A percentile compares a stretch with the other conserved stretches of the same genome.
These are phyloP conservation scores for Drosophila diplacantha DNA, from an alignment of 2,888 invertebrate species.

Conservation along the genomic window DNA sequence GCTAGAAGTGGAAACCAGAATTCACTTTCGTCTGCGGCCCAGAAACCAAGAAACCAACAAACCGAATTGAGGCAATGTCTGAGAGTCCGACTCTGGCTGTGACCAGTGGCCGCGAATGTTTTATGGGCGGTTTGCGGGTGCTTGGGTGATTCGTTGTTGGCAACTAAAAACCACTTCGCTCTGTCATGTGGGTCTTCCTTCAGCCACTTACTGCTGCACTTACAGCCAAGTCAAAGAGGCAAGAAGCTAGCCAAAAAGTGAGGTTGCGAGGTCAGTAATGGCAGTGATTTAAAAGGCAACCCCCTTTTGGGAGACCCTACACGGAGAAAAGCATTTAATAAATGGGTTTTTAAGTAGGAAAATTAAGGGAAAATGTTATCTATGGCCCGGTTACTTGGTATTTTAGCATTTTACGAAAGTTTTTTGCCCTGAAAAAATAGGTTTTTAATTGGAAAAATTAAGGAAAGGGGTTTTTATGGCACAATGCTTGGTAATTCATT, in stretches of 20 bases:
- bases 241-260: slow-evolving; percentile 12
- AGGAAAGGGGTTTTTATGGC: background rate
- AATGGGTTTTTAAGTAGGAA: background rate
- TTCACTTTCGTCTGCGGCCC: slow-evolving; percentile 63
- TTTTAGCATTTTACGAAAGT: background rate
- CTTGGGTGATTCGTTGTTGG: slow-evolving; percentile 16
- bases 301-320: background rate
- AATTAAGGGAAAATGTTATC: background rate
- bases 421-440: background rate
- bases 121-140: slow-evolving; percentile 26
- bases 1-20: slow-evolving; percentile 42
- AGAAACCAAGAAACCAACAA: slow-evolving; percentile 55
- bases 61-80: slow-evolving; percentile 53
- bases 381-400: no score
- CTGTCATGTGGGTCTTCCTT: slow-evolving; percentile 56
- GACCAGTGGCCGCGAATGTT: slow-evolving; percentile 27
- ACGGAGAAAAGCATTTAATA: background rate
- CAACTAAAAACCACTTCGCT: slow-evolving; percentile 31
- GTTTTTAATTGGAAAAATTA: background rate
- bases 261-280: slow-evolving; percentile 56
- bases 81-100: slow-evolving; percentile 3
- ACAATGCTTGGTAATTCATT: background rate
- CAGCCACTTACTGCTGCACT: slow-evolving; percentile 39
- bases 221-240: slow-evolving; percentile 7
- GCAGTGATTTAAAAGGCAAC: slow-evolving; percentile 28